These are phyloP conservation scores for Theretra japonica DNA, from an alignment of 2,888 invertebrate species.

Conservation along the genomic window DNA sequence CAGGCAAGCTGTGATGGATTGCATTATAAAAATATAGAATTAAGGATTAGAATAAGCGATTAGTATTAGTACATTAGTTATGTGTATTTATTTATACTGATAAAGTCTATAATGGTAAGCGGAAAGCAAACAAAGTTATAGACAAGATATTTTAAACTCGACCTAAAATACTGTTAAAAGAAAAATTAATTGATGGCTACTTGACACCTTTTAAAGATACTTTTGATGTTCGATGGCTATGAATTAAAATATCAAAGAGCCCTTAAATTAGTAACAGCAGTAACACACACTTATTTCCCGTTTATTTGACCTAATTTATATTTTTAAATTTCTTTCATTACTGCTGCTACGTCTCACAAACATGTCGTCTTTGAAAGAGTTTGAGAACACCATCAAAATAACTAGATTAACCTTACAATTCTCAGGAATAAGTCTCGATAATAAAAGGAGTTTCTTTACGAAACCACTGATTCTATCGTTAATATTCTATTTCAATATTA, in stretches of 20 bases:
- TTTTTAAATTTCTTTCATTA: neutral
- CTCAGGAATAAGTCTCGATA: conserved; percentile 57
- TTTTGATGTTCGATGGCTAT: no score
- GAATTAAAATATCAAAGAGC: conserved; percentile 2
- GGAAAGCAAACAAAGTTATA: no score
- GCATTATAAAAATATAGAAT: no score
- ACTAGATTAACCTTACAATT: conserved; percentile 52
- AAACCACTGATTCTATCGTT: conserved; percentile 44
- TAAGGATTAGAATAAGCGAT: no score
- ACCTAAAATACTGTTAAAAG: no score
- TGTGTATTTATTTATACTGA: no score
- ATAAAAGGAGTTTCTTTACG: conserved; percentile 34
- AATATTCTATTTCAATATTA: conserved; percentile 55
- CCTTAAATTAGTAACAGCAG: neutral
- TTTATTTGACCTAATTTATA: neutral
- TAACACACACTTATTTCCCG: neutral
- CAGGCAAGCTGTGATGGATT: no score
- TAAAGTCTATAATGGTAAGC: no score
- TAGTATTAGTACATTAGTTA: no score
- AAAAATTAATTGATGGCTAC: no score
- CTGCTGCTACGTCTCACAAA: neutral
- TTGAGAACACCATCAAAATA: conserved; percentile 52
- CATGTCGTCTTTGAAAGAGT: conserved; percentile 34
- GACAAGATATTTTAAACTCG: no score
- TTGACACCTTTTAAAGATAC: no score